These are phyloP conservation scores for Eurosta solidaginis DNA, from an alignment of 1,140 invertebrate genomes.

Conservation along the genomic window DNA sequence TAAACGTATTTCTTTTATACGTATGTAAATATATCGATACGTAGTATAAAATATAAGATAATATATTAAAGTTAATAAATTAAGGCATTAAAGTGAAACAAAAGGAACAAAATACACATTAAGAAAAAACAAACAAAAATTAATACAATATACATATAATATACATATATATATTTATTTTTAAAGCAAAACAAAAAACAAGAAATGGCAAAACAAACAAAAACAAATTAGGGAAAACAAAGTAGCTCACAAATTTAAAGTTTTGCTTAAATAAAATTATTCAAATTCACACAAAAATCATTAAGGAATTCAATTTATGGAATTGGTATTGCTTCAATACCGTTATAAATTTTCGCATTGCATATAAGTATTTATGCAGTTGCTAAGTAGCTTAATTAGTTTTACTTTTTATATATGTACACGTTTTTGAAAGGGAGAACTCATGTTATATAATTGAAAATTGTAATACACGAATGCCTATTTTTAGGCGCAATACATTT, in stretches of 20 bases:
- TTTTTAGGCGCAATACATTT: too few species aligned
- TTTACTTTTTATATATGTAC: too few species aligned
- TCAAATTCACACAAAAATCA: neutral
- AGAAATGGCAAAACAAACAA: neutral
- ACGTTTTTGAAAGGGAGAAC: too few species aligned
- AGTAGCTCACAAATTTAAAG: neutral
- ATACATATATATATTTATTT: neutral
- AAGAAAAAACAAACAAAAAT: neutral
- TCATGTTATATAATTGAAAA: too few species aligned
- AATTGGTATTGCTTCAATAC: neutral
- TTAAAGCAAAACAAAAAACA: neutral
- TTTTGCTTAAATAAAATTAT: neutral
- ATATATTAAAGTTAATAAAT: neutral
- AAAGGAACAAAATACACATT: neutral
- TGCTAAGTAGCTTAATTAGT: too few species aligned
- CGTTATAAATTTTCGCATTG: neutral
- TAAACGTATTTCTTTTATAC: neutral
- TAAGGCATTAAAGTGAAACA: neutral
- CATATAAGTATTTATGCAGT: too few species aligned
- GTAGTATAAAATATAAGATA: neutral
- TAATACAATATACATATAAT: neutral
- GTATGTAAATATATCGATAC: neutral
- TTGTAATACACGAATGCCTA: too few species aligned
- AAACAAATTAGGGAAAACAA: neutral
- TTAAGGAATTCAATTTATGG: conserved; percentile 15